phyloP scores from a whole-genome alignment of 2,888 invertebrate species.

The Microplitis manilae region DNA sequence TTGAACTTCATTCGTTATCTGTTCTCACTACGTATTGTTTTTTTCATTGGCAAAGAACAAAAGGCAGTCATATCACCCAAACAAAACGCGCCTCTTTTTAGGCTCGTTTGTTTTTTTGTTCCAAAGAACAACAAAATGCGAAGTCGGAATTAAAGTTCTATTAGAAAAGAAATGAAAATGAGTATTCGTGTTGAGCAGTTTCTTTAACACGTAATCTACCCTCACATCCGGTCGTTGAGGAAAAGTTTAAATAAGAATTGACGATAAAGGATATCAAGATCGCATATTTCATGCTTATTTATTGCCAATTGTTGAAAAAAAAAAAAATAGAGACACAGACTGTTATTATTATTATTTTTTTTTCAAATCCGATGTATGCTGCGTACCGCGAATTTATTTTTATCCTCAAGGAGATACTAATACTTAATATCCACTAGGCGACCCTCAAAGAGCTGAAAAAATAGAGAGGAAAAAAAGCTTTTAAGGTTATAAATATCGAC shows the following conservation, averaged over 20 bases:
- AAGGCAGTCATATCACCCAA: background rate
- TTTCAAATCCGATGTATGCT: background rate
- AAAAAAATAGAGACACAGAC: conserved; percentile 7
- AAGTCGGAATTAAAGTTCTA: background rate
- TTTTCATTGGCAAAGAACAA: background rate
- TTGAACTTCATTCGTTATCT: background rate
- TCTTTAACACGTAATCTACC: conserved; percentile 22
- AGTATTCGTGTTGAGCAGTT: background rate
- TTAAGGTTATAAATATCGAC: conserved; percentile 34
- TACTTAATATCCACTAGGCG: conserved; percentile 35
- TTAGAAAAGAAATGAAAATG: background rate
- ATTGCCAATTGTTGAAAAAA: background rate
- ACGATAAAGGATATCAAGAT: background rate
- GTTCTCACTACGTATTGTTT: background rate
- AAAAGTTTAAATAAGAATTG: background rate
- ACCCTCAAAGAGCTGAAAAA: background rate
- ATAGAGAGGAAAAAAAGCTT: conserved; percentile 18
- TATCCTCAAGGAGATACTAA: conserved; percentile 29
- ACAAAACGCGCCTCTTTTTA: background rate
- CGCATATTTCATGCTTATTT: background rate
- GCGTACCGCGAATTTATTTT: conserved; percentile 26
- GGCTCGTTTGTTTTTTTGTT: background rate
- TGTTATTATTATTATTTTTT: conserved; percentile 28
- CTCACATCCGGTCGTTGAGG: conserved; percentile 10
- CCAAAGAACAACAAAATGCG: background rate